Base-by-base conservation (phyloP, 2,888 invertebrate genomes). In the Hirtodrosophila alboralis region DNA sequence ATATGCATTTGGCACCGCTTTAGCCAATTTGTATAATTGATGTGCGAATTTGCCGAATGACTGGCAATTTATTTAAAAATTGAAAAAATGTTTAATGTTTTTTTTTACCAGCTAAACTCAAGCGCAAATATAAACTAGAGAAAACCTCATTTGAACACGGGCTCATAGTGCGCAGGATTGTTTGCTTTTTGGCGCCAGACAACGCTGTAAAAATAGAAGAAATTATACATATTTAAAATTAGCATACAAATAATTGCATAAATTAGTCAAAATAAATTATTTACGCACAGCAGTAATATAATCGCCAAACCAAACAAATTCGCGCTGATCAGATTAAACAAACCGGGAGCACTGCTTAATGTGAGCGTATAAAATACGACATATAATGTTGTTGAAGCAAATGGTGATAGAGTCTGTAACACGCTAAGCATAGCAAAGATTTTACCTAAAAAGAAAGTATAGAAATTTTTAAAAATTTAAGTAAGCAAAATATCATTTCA, bases 381-480 rank as follows among this genome's bases (percentile, higher is more conserved):
- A 87, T 93, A 95, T 0, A 95, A 38, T 0, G 94, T 91, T 0
- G 93, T 91, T 0, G 94, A 91, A 1, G 93, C 74, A 45, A 95
- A 89, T 0, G 94, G 93, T 9, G 92, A 90, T 6, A 93, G 70
- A 6, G 93, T 92, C 89, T 95, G 94, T 8, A 94, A 80, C 0
- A 93, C 92, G 7, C 93, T 92, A 70, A 93, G 92, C 43, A 95
- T 87, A 0, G 95, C 92, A 78, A 95, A 95, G 18, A 95, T 91
- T 89, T 94, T 94, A 1, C 94, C 94, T 90, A 13, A 10, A 65
- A n/a, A n/a, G n/a, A n/a, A n/a, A n/a, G n/a, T n/a, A n/a, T n/a
- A n/a, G n/a, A n/a, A n/a, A n/a, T n/a, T n/a, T n/a, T n/a, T n/a
- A n/a, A n/a, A n/a, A n/a, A n/a, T n/a, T n/a, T n/a, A n/a, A 23